Percentiles rank a stretch among this genome's conserved stretches.
These are phyloP conservation scores for Danio aesculapii DNA, from an alignment of 2,797 vertebrate genomes.

Conservation along the genomic window DNA sequence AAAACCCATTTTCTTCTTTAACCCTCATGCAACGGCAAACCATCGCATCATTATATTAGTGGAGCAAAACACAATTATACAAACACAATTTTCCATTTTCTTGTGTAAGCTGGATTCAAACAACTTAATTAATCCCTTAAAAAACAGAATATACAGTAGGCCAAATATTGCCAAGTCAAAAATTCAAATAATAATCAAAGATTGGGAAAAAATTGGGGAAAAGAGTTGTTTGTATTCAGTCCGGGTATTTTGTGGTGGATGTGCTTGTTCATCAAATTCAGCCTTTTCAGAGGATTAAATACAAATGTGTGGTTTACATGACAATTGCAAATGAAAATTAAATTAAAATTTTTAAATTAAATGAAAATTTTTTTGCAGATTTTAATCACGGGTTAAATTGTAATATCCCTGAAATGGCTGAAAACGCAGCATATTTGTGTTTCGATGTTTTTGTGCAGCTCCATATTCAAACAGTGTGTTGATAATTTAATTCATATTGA, in stretches of 20 bases:
- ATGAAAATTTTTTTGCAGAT: background rate
- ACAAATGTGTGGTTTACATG: no score
- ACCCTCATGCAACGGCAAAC: no score
- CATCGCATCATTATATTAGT: constrained; percentile 25
- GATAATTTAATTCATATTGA: background rate
- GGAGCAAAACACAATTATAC: constrained; percentile 45
- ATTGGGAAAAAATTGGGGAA: background rate
- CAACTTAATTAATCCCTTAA: constrained; percentile 9
- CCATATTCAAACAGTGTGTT: background rate
- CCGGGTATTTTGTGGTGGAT: background rate
- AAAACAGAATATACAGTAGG: background rate
- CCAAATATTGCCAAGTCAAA: background rate
- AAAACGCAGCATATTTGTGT: background rate
- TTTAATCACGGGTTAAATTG: background rate
- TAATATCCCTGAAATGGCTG: constrained; percentile 22
- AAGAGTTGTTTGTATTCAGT: no score
- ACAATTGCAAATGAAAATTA: background rate
- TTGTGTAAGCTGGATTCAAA: constrained; percentile 44
- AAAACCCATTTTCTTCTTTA: no score
- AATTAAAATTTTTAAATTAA: background rate
- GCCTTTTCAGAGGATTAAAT: constrained; percentile 6
- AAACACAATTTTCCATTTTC: background rate
- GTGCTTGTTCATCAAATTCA: background rate
- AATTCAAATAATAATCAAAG: background rate
- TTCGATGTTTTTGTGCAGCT: background rate